phyloP scores from a whole-genome alignment of 2,113 vertebrate genomes.

The Glaucidium brasilianum region DNA sequence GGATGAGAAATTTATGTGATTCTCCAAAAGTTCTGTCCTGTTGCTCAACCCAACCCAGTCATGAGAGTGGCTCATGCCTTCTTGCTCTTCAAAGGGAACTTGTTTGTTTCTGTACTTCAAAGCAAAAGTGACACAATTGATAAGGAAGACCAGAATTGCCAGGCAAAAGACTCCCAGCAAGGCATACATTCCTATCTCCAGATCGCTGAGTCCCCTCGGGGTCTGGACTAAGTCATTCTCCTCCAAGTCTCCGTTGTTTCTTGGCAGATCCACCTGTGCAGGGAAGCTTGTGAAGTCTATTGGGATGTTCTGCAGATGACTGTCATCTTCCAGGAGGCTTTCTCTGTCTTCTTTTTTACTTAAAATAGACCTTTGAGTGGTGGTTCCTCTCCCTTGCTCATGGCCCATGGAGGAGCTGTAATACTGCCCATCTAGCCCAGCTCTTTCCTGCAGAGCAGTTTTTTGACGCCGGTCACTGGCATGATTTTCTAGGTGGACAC shows the following conservation, averaged over 20 bases:
- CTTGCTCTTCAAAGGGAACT: conserved; percentile 79
- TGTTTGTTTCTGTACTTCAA: conserved; percentile 89
- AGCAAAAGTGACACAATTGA: conserved; percentile 88
- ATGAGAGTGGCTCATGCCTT: conserved; percentile 85
- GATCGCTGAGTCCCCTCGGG: conserved; percentile 83
- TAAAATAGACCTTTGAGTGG: conserved; percentile 76
- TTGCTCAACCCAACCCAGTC: conserved; percentile 93
- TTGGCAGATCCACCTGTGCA: conserved; percentile 74
- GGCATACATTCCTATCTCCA: conserved; percentile 95
- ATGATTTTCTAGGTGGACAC: conserved; percentile 57
- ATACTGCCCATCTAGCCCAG: not conserved
- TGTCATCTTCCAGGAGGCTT: conserved; percentile 63
- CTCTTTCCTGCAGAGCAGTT: conserved; percentile 46
- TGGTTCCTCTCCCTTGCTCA: conserved; percentile 74
- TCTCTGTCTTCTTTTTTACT: conserved; percentile 66
- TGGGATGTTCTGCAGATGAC: conserved; percentile 79
- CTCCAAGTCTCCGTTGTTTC: conserved; percentile 42
- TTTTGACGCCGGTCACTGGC: conserved; percentile 54
- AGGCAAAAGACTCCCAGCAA: conserved; percentile 91
- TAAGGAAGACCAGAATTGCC: conserved; percentile 91
- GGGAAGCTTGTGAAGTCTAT: conserved; percentile 84
- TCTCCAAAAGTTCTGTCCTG: conserved; percentile 87
- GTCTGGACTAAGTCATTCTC: conserved; percentile 72
- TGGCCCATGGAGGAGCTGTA: conserved; percentile 72
- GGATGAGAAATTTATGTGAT: conserved; percentile 74